Percentiles rank a stretch among this genome's conserved stretches.
Evolutionary conservation across 2,113 vertebrate genomes (phyloP).

Genomic region (Microtus pennsylvanicus): DNA sequence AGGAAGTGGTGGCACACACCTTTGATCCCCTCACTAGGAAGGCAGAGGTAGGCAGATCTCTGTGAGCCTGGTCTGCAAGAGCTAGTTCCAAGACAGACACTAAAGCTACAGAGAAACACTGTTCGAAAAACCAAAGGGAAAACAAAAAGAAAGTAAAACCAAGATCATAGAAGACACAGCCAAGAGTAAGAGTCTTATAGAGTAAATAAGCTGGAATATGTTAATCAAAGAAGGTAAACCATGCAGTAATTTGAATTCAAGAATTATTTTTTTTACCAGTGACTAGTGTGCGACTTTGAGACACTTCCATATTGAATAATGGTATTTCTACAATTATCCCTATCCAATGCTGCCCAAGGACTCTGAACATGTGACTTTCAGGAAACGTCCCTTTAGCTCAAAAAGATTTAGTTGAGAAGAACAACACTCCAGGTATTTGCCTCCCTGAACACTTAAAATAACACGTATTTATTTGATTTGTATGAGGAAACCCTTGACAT

Average conservation of each 20-base stretch:
- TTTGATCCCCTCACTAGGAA: no score
- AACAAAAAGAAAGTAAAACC: neutral
- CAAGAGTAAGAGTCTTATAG: neutral
- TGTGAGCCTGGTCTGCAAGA: no score
- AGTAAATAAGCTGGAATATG: neutral
- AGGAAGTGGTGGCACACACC: no score
- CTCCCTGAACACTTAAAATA: fast-evolving
- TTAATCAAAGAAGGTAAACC: neutral
- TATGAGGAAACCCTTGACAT: neutral
- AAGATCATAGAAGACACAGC: neutral
- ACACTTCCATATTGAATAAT: neutral
- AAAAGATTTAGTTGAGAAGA: neutral
- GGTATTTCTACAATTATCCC: neutral
- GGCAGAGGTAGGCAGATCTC: no score
- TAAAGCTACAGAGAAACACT: no score
- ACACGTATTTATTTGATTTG: neutral
- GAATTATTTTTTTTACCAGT: neutral
- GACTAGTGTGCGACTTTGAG: neutral
- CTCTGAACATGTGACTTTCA: neutral
- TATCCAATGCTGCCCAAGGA: fast-evolving
- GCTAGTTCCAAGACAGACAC: no score
- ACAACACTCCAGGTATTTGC: neutral
- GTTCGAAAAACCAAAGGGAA: no score
- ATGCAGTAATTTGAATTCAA: neutral
- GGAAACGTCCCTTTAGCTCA: neutral